Percentiles rank a stretch among this genome's conserved stretches.
Conservation (phyloP, 2,113 vertebrate genomes). For the Tauraco erythrolophus region DNA sequence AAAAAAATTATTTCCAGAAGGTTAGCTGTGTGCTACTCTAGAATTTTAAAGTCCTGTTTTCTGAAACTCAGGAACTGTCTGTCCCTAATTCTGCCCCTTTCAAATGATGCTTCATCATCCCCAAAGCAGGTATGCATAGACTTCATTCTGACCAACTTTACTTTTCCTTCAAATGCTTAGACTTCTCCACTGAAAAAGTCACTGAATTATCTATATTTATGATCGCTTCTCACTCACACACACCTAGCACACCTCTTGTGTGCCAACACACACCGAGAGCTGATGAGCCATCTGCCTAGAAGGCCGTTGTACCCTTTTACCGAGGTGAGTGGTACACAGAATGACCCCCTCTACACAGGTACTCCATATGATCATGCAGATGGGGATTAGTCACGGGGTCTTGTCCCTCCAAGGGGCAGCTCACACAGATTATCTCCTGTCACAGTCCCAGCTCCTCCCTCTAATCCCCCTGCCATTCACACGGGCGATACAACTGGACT, state of each 20-base stretch:
- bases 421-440: not conserved
- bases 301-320: not conserved
- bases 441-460: not conserved
- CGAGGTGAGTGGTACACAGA: fast-evolving
- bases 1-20: not conserved
- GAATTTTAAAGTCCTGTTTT: not conserved
- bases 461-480: not conserved
- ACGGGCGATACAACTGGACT: not conserved
- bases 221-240: not conserved
- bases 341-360: not conserved
- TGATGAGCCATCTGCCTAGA: not conserved
- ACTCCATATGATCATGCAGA: not conserved
- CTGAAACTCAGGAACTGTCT: not conserved
- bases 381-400: not conserved
- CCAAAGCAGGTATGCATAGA: not conserved
- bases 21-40: not conserved
- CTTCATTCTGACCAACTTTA: not conserved
- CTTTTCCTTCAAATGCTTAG: not conserved
- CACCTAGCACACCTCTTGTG: not conserved
- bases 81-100: not conserved
- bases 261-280: not conserved
- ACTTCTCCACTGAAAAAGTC: not conserved
- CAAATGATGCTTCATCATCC: not conserved
- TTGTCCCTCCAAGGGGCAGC: not conserved
- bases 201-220: not conserved